phyloP scores from a whole-genome alignment of 2,113 vertebrate species.

The Apteryx mantelli region DNA sequence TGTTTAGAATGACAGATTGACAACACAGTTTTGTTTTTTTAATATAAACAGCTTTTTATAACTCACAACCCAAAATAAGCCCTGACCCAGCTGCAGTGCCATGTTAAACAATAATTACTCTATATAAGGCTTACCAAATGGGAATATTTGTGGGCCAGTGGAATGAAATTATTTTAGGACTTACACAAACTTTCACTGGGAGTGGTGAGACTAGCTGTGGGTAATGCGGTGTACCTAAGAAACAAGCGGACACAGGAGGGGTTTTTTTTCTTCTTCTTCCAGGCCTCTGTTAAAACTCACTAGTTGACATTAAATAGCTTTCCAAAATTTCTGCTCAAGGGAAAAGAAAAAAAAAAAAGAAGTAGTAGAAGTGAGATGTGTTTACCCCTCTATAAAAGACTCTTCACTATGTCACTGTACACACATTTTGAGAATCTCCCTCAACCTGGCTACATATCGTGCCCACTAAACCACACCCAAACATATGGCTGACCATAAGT shows the following conservation, averaged over 20 bases:
- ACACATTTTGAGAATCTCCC: not conserved
- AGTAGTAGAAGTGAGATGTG: not conserved
- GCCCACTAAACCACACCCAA: not conserved
- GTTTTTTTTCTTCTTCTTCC: not conserved
- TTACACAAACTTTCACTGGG: conserved; percentile 45
- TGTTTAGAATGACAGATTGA: conserved; percentile 51
- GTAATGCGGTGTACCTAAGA: not conserved
- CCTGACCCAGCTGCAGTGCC: conserved; percentile 26
- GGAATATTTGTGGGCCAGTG: conserved; percentile 29
- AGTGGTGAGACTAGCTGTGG: conserved; percentile 23
- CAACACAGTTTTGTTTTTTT: conserved; percentile 8
- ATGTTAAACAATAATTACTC: conserved; percentile 69
- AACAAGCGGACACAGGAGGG: not conserved
- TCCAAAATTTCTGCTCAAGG: not conserved
- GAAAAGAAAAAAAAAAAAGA: not conserved
- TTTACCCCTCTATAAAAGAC: not conserved
- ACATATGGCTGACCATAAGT: rapidly evolving
- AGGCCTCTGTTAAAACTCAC: not conserved
- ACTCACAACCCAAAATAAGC: conserved; percentile 64
- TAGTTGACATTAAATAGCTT: not conserved
- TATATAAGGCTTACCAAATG: conserved; percentile 57
- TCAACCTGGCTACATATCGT: not conserved
- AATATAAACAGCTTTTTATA: conserved; percentile 70
- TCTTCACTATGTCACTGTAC: not conserved
- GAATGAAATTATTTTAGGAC: conserved; percentile 61